phyloP scores from a whole-genome alignment of 1,140 invertebrate species.

The Arion vulgaris region DNA sequence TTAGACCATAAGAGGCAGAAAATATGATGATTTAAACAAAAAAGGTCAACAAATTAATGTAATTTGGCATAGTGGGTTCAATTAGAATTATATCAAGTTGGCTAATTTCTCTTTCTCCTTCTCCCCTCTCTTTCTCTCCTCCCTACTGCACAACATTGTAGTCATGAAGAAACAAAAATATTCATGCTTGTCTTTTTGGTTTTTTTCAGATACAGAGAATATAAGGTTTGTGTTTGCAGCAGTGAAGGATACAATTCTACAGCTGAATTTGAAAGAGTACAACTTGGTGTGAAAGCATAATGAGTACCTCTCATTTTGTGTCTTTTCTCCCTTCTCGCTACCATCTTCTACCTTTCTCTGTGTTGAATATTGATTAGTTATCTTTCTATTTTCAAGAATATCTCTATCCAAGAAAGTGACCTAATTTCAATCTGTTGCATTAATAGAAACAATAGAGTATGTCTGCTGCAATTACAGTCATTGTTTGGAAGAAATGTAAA shows the following conservation, averaged over 20 bases:
- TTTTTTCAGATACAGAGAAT: slow-evolving; percentile 94
- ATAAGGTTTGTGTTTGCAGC: slow-evolving; percentile 99
- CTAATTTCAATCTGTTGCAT: neutral
- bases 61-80: too few species aligned
- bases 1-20: too few species aligned
- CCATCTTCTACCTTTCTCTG: neutral
- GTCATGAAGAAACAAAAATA: too few species aligned
- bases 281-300: slow-evolving; percentile 87
- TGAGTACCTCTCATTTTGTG: neutral
- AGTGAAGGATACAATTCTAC: slow-evolving; percentile 98
- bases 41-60: too few species aligned
- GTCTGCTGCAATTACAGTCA: neutral
- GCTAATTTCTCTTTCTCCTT: too few species aligned
- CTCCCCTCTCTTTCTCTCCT: too few species aligned
- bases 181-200: too few species aligned
- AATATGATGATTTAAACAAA: too few species aligned
- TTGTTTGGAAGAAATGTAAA: too few species aligned
- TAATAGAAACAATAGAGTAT: neutral
- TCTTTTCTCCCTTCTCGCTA: neutral
- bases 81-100: too few species aligned
- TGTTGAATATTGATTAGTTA: neutral
- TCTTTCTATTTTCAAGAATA: neutral
- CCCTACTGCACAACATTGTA: too few species aligned
- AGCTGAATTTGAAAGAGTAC: slow-evolving; percentile 99
- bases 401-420: neutral